Conservation (phyloP, 2,797 vertebrate genomes). For the Pseudochaenichthys georgianus region DNA sequence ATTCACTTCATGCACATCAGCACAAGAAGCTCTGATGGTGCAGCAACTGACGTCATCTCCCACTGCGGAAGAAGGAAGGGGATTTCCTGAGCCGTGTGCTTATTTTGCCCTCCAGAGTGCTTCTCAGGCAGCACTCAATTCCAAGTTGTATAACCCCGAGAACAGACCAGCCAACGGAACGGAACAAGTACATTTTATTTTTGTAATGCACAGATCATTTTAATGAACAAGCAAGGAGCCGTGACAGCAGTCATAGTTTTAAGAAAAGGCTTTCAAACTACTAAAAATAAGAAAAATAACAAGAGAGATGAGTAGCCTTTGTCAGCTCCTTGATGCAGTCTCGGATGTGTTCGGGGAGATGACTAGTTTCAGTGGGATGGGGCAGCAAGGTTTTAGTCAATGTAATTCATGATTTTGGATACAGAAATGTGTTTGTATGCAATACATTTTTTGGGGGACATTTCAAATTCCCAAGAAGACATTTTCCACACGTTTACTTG, state of each 20-base stretch:
- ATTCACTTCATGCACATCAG: conserved; percentile 40
- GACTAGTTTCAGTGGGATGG: no score
- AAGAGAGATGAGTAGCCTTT: not conserved
- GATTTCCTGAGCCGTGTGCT: conserved; percentile 50
- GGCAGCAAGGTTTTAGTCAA: no score
- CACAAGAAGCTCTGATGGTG: conserved; percentile 18
- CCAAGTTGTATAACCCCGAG: no score
- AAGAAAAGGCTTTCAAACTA: not conserved
- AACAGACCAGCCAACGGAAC: not conserved
- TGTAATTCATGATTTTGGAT: no score
- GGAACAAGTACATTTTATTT: not conserved
- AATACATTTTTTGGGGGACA: no score
- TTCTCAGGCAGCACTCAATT: conserved; percentile 38
- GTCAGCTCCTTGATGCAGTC: no score
- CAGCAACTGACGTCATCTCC: conserved; percentile 52
- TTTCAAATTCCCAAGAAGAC: no score
- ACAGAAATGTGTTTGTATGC: no score
- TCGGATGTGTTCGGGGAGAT: no score
- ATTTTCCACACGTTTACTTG: no score
- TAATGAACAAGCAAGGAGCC: not conserved
- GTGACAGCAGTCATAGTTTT: not conserved
- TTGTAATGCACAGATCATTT: not conserved
- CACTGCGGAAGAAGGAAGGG: conserved; percentile 80
- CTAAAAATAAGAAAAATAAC: not conserved
- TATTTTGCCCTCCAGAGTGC: rapidly evolving